Evolutionary conservation across 1,140 invertebrate genomes (phyloP).

Genomic region (Drosophila auraria): DNA sequence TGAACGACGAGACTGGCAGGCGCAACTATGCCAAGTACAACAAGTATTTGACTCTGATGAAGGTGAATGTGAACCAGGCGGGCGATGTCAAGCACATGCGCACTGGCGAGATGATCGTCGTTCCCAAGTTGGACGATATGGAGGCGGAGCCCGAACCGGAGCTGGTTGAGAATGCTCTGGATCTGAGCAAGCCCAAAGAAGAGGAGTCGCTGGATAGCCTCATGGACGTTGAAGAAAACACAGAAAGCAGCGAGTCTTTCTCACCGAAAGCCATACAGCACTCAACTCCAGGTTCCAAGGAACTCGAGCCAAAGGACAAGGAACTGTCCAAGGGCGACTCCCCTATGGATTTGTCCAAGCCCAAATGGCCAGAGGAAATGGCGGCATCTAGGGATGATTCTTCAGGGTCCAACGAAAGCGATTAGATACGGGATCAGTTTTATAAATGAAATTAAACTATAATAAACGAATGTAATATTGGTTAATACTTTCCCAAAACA

Average conservation of each 20-base stretch:
- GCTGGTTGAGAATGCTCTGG: conserved; percentile 18
- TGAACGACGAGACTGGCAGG: conserved; percentile 95
- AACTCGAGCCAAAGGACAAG: neutral
- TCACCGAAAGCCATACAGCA: neutral
- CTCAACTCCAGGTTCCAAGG: neutral
- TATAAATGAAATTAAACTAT: neutral
- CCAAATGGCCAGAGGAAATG: neutral
- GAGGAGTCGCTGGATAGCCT: neutral
- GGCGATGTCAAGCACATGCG: conserved; percentile 75
- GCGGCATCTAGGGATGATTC: neutral
- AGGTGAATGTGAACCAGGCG: conserved; percentile 78
- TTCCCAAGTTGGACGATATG: conserved; percentile 22
- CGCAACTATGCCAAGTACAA: conserved; percentile 97
- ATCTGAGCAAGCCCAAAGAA: conserved; percentile 30
- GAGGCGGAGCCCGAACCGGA: neutral
- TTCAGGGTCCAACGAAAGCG: conserved; percentile 8
- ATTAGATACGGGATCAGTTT: neutral
- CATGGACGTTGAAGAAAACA: neutral
- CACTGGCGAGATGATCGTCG: conserved; percentile 61
- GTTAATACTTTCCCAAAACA: neutral
- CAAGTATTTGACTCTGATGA: conserved; percentile 92
- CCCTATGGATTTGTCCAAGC: conserved; percentile 27
- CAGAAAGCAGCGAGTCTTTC: too few relatives aligned
- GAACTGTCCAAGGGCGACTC: neutral
- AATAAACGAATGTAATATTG: neutral